Conservation (phyloP, 2,888 invertebrate species). For the Mesoligia furuncula region DNA sequence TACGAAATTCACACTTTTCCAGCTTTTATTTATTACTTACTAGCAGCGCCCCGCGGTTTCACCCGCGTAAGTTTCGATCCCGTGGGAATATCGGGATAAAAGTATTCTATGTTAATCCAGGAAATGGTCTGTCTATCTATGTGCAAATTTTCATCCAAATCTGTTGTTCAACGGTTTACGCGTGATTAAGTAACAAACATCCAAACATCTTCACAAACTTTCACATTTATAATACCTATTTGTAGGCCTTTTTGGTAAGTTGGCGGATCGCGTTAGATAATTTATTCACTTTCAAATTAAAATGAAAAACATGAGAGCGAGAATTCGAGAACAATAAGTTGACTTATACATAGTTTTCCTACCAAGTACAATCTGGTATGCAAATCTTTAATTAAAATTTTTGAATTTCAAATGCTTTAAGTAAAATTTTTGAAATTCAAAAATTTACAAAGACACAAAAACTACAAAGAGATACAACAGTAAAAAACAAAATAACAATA, state of each 20-base stretch:
- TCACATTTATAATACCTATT: too few relatives aligned
- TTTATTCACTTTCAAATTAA: not conserved
- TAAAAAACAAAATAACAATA: not conserved
- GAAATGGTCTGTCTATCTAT: too few relatives aligned
- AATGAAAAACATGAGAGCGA: not conserved
- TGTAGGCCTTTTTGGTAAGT: constrained; percentile 13
- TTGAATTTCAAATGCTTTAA: too few relatives aligned
- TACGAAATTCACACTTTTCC: not conserved
- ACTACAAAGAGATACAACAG: not conserved
- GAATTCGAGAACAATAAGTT: not conserved
- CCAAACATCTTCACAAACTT: too few relatives aligned
- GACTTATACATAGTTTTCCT: not conserved
- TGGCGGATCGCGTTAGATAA: not conserved
- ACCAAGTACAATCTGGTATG: not conserved
- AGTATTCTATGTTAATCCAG: too few relatives aligned
- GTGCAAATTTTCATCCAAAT: too few relatives aligned
- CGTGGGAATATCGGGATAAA: too few relatives aligned
- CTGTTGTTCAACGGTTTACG: too few relatives aligned
- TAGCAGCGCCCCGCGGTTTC: too few relatives aligned
- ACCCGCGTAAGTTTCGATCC: too few relatives aligned
- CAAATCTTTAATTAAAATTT: not conserved
- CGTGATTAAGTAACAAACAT: too few relatives aligned
- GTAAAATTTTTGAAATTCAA: too few relatives aligned
- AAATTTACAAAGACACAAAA: not conserved
- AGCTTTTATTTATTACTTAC: not conserved